Evolutionary conservation across 2,888 invertebrate genomes (phyloP).

Genomic region (Mesoligia furuncula): DNA sequence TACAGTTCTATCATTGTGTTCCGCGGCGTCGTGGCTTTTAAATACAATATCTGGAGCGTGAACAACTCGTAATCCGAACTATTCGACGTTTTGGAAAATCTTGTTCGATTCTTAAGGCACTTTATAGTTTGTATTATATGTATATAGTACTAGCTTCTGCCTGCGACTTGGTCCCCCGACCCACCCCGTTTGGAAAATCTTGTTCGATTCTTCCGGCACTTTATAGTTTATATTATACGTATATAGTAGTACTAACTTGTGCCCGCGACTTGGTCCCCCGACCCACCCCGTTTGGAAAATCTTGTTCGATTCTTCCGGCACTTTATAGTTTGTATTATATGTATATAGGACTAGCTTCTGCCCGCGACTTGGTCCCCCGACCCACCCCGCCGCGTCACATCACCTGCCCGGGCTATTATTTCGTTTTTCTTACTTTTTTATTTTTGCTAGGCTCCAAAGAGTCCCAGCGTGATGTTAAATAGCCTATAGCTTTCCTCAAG

Average conservation of each 20-base stretch:
- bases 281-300: too few species aligned
- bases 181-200: too few species aligned
- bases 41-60: constrained; percentile 71
- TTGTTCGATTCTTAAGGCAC: constrained; percentile 28
- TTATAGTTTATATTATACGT: not conserved
- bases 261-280: not conserved
- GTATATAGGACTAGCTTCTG: not conserved
- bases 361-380: not conserved
- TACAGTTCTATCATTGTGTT: constrained; percentile 68
- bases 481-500: not conserved
- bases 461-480: too few species aligned
- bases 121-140: not conserved
- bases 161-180: not conserved
- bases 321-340: not conserved
- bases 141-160: not conserved
- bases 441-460: not conserved
- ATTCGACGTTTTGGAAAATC: constrained; percentile 56
- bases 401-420: not conserved
- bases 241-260: not conserved
- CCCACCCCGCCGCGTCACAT: not conserved
- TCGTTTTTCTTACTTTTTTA: not conserved
- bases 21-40: constrained; percentile 64
- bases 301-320: constrained; percentile 27
- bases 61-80: constrained; percentile 65
- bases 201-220: constrained; percentile 25